Conservation (phyloP, 2,797 vertebrate genomes). For the Liparis tanakae region DNA sequence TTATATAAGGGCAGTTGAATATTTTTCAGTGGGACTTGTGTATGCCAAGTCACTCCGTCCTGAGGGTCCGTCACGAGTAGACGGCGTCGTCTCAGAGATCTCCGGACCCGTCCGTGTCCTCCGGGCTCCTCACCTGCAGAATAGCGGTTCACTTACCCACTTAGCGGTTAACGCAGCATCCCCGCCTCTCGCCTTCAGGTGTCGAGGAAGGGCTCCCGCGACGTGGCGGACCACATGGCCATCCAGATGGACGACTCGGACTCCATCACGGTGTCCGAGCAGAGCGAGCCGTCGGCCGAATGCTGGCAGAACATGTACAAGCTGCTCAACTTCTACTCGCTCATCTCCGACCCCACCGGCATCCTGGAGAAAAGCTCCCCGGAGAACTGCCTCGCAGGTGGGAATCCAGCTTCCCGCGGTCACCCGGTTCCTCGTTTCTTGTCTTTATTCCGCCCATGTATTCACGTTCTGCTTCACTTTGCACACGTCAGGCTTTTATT, state of each 20-base stretch:
- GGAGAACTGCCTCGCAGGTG: slow-evolving; percentile 86
- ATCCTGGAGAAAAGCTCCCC: slow-evolving; percentile 94
- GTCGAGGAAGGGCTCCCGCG: slow-evolving; percentile 95
- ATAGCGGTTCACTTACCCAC: neutral
- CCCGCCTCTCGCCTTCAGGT: slow-evolving; percentile 70
- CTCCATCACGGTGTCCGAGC: slow-evolving; percentile 98
- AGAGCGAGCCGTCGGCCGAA: slow-evolving; percentile 97
- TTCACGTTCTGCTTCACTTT: neutral
- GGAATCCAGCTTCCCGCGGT: slow-evolving; percentile 3
- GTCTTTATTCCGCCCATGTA: neutral
- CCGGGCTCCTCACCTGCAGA: neutral
- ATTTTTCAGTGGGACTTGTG: neutral
- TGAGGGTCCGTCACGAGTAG: neutral
- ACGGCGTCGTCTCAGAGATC: neutral
- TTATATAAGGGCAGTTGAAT: slow-evolving; percentile 4
- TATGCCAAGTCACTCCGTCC: neutral
- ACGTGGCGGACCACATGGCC: slow-evolving; percentile 94
- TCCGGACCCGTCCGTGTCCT: neutral
- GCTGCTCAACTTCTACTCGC: slow-evolving; percentile 97
- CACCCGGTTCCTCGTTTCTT: neutral
- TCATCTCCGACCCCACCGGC: slow-evolving; percentile 97
- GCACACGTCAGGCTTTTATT: neutral
- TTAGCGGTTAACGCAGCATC: neutral
- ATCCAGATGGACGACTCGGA: slow-evolving; percentile 99
- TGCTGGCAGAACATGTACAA: slow-evolving; percentile 99